These are phyloP conservation scores for Chlamydotis undulata DNA, from an alignment of 2,113 vertebrate genomes.

Conservation along the genomic window DNA sequence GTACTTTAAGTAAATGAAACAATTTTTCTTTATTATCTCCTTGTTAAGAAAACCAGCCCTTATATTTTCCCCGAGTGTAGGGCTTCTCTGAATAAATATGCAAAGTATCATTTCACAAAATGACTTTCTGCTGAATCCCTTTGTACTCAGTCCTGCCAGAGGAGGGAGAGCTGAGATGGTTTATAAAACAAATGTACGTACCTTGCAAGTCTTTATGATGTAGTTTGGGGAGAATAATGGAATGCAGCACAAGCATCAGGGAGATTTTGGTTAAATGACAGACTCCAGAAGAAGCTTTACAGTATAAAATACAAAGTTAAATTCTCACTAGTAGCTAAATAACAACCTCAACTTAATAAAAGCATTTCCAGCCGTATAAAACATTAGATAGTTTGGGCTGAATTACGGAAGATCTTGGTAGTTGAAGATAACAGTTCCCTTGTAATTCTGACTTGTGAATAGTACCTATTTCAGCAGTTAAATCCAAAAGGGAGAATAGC, in stretches of 20 bases:
- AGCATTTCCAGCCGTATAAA: neutral
- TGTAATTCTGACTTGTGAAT: neutral
- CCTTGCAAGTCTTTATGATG: conserved; percentile 1
- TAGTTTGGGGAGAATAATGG: neutral
- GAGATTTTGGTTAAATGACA: neutral
- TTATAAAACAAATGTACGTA: neutral
- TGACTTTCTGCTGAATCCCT: neutral
- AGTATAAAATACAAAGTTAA: neutral
- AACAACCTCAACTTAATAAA: conserved; percentile 7
- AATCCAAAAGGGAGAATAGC: neutral
- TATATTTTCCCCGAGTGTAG: neutral
- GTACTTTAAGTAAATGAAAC: conserved; percentile 28
- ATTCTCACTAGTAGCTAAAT: neutral
- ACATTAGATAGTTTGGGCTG: neutral
- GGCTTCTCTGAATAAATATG: conserved; percentile 27
- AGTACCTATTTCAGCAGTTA: neutral
- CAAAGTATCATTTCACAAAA: neutral
- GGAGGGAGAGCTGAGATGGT: conserved; percentile 1
- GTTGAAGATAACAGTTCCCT: neutral
- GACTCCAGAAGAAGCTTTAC: neutral
- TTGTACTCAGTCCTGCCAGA: neutral
- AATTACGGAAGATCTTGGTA: neutral
- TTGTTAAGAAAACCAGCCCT: conserved; percentile 25
- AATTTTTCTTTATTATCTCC: conserved; percentile 43
- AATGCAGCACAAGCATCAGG: neutral